Percentiles rank a stretch among this genome's conserved stretches.
Evolutionary conservation across 2,113 vertebrate genomes (phyloP).

Genomic region (Strix uralensis): DNA sequence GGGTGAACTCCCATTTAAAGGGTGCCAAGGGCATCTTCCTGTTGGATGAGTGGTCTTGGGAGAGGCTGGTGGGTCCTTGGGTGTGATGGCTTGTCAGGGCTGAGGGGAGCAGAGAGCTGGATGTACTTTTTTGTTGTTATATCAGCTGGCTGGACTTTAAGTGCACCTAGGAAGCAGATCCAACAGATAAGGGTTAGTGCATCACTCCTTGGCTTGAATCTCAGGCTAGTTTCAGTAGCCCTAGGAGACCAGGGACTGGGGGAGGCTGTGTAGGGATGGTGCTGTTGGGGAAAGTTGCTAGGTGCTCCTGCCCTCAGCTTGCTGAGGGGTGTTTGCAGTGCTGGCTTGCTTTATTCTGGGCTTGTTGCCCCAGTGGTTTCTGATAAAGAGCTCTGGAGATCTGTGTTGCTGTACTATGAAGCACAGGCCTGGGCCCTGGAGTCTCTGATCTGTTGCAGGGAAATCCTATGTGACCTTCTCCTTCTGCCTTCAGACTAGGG

Average conservation of each 20-base stretch:
- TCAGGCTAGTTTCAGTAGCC: no score
- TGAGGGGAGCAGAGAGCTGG: no score
- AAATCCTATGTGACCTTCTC: not conserved
- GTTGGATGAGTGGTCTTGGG: no score
- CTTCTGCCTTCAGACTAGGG: not conserved
- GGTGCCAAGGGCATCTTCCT: accelerated
- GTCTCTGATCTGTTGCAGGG: not conserved
- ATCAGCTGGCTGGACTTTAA: accelerated
- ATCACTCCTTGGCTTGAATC: accelerated
- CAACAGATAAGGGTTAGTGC: accelerated
- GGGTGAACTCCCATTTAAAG: not conserved
- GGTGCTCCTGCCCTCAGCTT: no score
- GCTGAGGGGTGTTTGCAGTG: accelerated
- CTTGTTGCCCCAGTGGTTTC: not conserved
- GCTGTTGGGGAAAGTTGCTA: not conserved
- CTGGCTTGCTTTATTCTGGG: not conserved
- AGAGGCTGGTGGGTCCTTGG: no score
- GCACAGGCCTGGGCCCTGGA: no score
- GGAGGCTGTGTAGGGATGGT: not conserved
- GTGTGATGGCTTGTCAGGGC: no score
- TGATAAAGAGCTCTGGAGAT: not conserved
- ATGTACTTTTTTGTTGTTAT: accelerated
- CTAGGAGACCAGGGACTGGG: no score
- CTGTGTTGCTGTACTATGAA: not conserved
- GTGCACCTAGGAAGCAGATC: not conserved